Percentiles rank a stretch among this genome's conserved stretches.
Conservation (phyloP, 2,113 vertebrate species). For the Myiozetetes cayanensis region DNA sequence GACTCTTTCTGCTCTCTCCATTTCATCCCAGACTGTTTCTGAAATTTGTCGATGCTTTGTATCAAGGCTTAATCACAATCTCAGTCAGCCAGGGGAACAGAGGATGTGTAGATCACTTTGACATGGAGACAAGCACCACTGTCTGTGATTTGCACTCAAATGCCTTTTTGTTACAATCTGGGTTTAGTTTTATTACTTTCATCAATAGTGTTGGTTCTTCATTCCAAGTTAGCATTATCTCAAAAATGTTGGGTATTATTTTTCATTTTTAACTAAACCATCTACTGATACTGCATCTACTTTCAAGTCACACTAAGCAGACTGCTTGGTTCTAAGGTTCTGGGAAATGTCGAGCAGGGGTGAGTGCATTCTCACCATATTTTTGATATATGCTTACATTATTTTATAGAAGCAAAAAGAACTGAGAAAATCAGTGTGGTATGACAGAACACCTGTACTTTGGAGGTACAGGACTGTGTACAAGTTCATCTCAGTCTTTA, state of each 20-base stretch:
- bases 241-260: background rate
- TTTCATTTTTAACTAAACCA: background rate
- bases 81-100: background rate
- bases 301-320: background rate
- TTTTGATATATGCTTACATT: background rate
- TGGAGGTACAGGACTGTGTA: background rate
- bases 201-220: background rate
- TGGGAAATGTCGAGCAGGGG: background rate
- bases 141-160: background rate
- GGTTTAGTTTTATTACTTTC: background rate
- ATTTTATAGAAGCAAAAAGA: background rate
- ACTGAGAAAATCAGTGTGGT: background rate
- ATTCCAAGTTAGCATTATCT: background rate
- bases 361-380: background rate
- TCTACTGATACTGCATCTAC: background rate
- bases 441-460: background rate
- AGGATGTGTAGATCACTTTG: background rate
- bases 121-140: background rate
- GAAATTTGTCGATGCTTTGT: background rate
- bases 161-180: background rate
- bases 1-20: background rate
- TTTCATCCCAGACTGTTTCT: background rate
- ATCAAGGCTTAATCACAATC: background rate
- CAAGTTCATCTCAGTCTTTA: background rate
- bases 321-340: background rate